phyloP scores from a whole-genome alignment of 2,113 vertebrate genomes.

The Phainopepla nitens region DNA sequence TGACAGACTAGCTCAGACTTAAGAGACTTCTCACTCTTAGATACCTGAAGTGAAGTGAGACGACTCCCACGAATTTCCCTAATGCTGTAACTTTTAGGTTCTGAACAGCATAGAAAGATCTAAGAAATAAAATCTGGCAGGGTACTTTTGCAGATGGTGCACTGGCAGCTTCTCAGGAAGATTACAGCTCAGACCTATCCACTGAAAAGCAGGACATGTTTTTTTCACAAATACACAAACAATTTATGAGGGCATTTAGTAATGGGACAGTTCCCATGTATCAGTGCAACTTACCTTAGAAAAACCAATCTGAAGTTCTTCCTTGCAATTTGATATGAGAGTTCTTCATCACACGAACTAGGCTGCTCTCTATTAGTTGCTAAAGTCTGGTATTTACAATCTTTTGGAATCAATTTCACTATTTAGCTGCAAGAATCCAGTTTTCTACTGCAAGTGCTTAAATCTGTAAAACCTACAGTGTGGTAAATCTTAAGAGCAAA shows the following conservation, averaged over 20 bases:
- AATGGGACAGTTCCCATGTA: background rate
- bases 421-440: background rate
- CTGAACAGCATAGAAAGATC: background rate
- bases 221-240: background rate
- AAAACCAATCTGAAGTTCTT: background rate
- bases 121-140: background rate
- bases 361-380: background rate
- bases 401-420: background rate
- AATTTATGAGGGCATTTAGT: background rate
- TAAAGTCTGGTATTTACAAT: background rate
- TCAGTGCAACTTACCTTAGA: constrained; percentile 43
- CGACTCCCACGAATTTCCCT: fast-evolving
- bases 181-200: background rate
- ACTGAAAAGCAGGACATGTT: background rate
- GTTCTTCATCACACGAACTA: background rate
- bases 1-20: background rate
- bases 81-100: background rate
- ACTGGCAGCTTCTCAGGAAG: background rate
- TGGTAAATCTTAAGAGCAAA: background rate
- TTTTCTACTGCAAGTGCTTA: background rate
- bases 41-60: background rate
- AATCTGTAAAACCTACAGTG: background rate
- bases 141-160: background rate
- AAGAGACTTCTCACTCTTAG: background rate
- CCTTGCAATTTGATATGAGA: background rate